Percentiles rank a stretch among this genome's conserved stretches.
Evolutionary conservation across 30 jellyfish, hydroid and myxozoan genomes (phyloP).

Genomic region (Clytia hemisphaerica): DNA sequence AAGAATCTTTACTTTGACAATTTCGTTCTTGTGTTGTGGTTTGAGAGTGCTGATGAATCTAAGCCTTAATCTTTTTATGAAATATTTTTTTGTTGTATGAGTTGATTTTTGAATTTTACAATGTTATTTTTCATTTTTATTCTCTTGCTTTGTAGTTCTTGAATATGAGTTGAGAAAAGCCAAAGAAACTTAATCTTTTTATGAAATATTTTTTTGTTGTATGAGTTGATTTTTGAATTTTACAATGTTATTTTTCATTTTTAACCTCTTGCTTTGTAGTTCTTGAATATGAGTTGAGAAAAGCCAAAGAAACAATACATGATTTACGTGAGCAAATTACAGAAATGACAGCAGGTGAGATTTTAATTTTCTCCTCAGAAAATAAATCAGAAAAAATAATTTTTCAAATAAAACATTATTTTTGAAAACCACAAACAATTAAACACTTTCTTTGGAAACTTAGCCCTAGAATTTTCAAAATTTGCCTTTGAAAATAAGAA

Average conservation of each 20-base stretch:
- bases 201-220: too few species aligned
- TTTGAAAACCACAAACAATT: too few species aligned
- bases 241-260: too few species aligned
- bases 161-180: conserved; percentile 93
- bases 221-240: too few species aligned
- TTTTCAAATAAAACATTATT: too few species aligned
- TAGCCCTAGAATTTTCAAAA: too few species aligned
- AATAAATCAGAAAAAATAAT: too few species aligned
- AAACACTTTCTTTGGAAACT: too few species aligned
- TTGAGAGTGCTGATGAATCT: neutral
- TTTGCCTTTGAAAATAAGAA: too few species aligned
- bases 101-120: too few species aligned
- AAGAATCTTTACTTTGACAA: neutral
- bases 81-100: too few species aligned
- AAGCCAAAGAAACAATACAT: conserved; percentile 90
- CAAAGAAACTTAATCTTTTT: conserved; percentile 48
- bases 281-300: conserved; percentile 80
- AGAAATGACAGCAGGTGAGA: conserved; percentile 78
- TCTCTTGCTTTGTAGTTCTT: conserved; percentile 27
- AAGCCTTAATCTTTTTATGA: neutral
- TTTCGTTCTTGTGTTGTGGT: neutral
- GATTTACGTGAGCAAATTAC: conserved; percentile 80
- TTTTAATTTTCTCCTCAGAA: neutral
- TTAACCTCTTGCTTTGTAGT: conserved; percentile 17
- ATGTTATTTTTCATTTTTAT: too few species aligned